Evolutionary conservation across 2,797 vertebrate species (phyloP), one percentile per base, ranked within the genome.

Genomic region (Anguilla anguilla): DNA sequence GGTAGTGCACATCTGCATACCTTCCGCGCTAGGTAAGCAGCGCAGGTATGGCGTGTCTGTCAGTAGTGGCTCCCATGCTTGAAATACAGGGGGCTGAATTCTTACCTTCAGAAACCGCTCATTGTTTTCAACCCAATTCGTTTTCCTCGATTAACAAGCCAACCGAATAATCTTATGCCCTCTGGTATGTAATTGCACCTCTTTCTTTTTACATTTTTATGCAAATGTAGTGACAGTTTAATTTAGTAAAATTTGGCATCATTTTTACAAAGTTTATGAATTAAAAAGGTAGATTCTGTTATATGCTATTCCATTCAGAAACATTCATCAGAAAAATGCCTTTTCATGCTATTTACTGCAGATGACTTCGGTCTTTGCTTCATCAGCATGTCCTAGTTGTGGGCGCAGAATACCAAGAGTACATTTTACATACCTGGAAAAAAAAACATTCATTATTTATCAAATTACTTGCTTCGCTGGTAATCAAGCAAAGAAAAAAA

Each of bases 1-100:
- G 86, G 4, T 6, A 64, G 39, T 88, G 86, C 92, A 92, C 94
- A 94, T 95, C 93, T 95, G 94, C 89, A 89, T 1, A 88, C 90
- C 93, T 94, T 90, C 87, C 93, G 94, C 88, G 88, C 87, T 85
- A 83, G 43, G 43, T 43, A 25, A 46, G 46, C 79, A 5, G 79
- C 7, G 39, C 43, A 82, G 79, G 79, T 82, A 82, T 22, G 17
- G 43, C 25, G 46, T 81, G 11, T 84, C 35, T 39, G 82, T 19
- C 88, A 46, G 31, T 3, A 49, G 43, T 85, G 28, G 19, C 84
- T 82, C 74, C 9, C 83, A 35, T 59, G 67, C 84, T 28, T 51
- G 67, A 72, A 31, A 72, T 79, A 53, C 84, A 89, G 84, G 19
- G 59, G 87, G 74, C 74, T 39, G 31, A 35, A 19, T 13, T 43